phyloP scores from a whole-genome alignment of 2,797 vertebrate species.

The Ctenopoma kingsleyae region DNA sequence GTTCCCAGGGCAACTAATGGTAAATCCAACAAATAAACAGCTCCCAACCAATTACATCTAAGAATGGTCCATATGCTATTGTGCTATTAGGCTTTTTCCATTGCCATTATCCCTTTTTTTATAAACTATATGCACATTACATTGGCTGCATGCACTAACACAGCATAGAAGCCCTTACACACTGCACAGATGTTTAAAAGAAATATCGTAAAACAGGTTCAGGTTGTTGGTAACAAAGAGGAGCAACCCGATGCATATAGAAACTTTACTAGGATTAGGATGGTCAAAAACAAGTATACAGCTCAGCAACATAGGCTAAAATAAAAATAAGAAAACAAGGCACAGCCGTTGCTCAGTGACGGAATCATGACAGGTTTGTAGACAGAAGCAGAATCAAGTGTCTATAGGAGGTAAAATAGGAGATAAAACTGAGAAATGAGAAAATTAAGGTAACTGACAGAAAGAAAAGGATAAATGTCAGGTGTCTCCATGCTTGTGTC shows the following conservation, averaged over 20 bases:
- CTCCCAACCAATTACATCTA: not conserved
- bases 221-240: not conserved
- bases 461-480: not conserved
- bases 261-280: no score
- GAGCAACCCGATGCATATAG: no score
- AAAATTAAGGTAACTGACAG: not conserved
- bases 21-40: not conserved
- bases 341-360: no score
- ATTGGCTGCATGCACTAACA: not conserved
- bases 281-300: no score
- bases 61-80: not conserved
- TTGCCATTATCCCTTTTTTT: not conserved
- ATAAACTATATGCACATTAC: not conserved
- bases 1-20: not conserved
- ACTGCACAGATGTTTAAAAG: not conserved
- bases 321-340: not conserved
- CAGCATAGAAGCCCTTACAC: not conserved
- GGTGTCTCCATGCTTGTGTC: not conserved
- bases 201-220: not conserved
- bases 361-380: no score
- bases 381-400: no score
- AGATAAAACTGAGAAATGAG: no score
- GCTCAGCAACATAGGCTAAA: no score
- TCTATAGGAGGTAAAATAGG: no score
- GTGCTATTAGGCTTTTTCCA: not conserved